Conservation (phyloP, 2,797 vertebrate species). For the Limosa lapponica region DNA sequence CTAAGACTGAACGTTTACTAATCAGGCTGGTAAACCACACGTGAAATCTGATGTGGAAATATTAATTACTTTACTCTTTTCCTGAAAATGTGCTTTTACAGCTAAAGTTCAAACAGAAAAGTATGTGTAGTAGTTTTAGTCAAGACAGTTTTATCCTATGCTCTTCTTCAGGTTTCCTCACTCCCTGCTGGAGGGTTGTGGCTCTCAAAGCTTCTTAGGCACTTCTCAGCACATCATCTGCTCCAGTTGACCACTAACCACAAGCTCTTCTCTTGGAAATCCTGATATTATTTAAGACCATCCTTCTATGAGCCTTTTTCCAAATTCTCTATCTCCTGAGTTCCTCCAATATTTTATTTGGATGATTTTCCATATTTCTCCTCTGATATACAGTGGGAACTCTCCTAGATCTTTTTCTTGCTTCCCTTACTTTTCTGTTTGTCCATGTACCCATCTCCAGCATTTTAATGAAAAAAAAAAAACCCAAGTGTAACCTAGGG, state of each 20-base stretch:
- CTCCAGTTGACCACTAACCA: neutral
- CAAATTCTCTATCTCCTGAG: neutral
- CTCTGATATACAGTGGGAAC: neutral
- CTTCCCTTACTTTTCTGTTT: neutral
- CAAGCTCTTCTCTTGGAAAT: neutral
- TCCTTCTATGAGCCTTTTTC: neutral
- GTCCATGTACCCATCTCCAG: neutral
- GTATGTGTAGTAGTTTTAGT: neutral
- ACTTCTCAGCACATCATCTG: neutral
- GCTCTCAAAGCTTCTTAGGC: neutral
- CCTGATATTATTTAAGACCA: neutral
- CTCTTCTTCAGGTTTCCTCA: neutral
- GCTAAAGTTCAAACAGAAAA: neutral
- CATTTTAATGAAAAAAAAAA: neutral
- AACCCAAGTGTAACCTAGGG: fast-evolving
- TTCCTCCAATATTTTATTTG: neutral
- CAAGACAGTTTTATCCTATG: neutral
- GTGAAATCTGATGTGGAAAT: neutral
- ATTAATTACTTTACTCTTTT: neutral
- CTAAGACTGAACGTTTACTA: neutral
- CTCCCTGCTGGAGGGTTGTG: neutral
- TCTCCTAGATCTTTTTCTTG: neutral
- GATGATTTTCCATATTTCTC: neutral
- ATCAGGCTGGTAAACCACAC: neutral
- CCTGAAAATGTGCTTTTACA: neutral